phyloP scores from a whole-genome alignment of 2,888 invertebrate species.

The Leptogaster cylindrica region DNA sequence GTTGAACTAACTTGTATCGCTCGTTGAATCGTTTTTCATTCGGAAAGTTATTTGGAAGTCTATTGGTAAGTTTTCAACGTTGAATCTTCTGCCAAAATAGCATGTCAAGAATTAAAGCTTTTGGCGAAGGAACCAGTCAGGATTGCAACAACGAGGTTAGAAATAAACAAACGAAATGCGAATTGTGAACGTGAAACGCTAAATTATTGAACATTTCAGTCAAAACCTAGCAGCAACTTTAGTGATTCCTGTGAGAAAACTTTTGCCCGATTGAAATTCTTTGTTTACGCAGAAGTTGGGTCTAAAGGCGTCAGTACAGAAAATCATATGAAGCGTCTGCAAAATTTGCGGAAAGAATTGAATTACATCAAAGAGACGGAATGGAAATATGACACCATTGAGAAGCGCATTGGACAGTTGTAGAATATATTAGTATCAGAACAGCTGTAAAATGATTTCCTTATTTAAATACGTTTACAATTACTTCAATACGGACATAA shows the following conservation, averaged over 20 bases:
- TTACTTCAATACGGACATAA: conserved; percentile 56
- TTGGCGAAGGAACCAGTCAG: conserved; percentile 20
- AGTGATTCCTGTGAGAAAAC: conserved; percentile 50
- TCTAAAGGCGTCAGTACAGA: conserved; percentile 68
- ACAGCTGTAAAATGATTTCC: conserved; percentile 62
- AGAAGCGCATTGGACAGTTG: conserved; percentile 69
- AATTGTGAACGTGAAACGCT: background rate
- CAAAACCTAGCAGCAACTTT: conserved; percentile 5
- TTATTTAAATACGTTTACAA: conserved; percentile 61
- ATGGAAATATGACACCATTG: conserved; percentile 78
- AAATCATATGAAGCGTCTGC: conserved; percentile 74
- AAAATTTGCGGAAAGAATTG: conserved; percentile 74
- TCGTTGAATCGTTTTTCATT: too few relatives aligned
- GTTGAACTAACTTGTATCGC: too few relatives aligned
- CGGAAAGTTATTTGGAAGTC: too few relatives aligned
- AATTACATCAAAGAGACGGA: conserved; percentile 80
- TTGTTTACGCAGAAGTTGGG: conserved; percentile 54
- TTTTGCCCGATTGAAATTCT: conserved; percentile 53
- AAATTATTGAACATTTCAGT: background rate
- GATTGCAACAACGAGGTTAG: conserved; percentile 10
- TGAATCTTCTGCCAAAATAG: too few relatives aligned
- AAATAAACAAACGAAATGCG: background rate
- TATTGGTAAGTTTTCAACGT: too few relatives aligned
- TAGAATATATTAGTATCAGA: conserved; percentile 16
- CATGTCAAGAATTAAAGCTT: too few relatives aligned